Evolutionary conservation across 2,113 vertebrate species (phyloP).

Genomic region (Corapipo altera): DNA sequence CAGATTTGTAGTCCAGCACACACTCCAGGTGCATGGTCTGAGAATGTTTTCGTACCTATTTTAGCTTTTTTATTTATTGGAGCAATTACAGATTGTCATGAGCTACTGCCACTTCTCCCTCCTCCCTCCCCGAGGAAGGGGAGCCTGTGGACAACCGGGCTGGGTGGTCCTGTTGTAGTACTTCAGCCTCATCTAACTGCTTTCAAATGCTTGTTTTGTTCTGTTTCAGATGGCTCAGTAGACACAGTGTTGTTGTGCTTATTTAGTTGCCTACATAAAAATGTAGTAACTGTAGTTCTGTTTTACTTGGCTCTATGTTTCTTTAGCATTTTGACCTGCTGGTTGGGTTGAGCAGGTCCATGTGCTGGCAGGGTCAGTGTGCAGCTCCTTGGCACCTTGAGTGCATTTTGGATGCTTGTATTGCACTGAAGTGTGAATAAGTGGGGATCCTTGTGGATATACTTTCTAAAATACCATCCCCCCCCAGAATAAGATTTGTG

Average conservation of each 20-base stretch:
- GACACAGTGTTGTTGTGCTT: background rate
- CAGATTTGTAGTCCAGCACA: background rate
- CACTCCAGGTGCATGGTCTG: background rate
- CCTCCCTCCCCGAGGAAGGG: background rate
- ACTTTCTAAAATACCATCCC: background rate
- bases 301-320: background rate
- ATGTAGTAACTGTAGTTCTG: background rate
- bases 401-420: background rate
- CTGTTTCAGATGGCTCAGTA: background rate
- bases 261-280: background rate
- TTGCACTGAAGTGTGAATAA: background rate
- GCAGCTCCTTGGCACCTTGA: background rate
- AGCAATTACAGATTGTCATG: background rate
- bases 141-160: background rate
- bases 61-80: background rate
- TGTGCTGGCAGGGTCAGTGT: background rate
- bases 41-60: background rate
- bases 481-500: background rate
- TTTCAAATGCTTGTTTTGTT: background rate
- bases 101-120: background rate
- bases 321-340: background rate
- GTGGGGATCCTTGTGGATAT: background rate
- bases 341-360: background rate
- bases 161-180: background rate
- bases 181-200: background rate